phyloP scores from a whole-genome alignment of 2,797 vertebrate species.

The Streptopelia turtur region DNA sequence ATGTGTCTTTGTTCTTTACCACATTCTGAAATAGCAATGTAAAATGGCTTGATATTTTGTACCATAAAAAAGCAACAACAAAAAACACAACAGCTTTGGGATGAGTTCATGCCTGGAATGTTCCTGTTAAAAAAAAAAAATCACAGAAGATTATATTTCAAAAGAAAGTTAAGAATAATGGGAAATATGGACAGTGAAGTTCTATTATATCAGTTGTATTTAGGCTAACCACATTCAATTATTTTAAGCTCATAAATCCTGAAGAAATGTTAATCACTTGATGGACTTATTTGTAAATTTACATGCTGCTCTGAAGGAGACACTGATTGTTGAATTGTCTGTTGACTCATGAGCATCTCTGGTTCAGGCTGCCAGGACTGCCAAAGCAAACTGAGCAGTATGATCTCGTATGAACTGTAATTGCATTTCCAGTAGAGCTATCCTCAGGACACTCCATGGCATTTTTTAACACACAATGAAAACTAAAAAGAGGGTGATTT shows the following conservation, averaged over 20 bases:
- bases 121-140: not conserved
- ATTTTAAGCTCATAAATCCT: slow-evolving; percentile 36
- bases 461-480: not conserved
- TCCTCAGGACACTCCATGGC: not conserved
- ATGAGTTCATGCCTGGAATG: slow-evolving; percentile 23
- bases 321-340: slow-evolving; percentile 6
- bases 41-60: slow-evolving; percentile 35
- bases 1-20: not conserved
- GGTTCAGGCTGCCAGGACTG: not conserved
- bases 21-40: slow-evolving; percentile 21
- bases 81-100: not conserved
- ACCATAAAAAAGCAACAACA: not conserved
- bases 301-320: slow-evolving; percentile 40
- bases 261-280: slow-evolving; percentile 51
- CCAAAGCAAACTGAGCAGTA: not conserved
- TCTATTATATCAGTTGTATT: slow-evolving; percentile 32
- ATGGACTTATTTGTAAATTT: slow-evolving; percentile 43
- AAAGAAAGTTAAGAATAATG: slow-evolving; percentile 44
- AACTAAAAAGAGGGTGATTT: not conserved
- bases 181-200: slow-evolving; percentile 58
- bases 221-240: slow-evolving; percentile 42
- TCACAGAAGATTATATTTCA: slow-evolving; percentile 29
- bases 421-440: not conserved
- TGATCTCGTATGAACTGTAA: not conserved
- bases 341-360: slow-evolving; percentile 30